phyloP scores from a whole-genome alignment of 1,140 invertebrate genomes.

The Agrypnia vestita region DNA sequence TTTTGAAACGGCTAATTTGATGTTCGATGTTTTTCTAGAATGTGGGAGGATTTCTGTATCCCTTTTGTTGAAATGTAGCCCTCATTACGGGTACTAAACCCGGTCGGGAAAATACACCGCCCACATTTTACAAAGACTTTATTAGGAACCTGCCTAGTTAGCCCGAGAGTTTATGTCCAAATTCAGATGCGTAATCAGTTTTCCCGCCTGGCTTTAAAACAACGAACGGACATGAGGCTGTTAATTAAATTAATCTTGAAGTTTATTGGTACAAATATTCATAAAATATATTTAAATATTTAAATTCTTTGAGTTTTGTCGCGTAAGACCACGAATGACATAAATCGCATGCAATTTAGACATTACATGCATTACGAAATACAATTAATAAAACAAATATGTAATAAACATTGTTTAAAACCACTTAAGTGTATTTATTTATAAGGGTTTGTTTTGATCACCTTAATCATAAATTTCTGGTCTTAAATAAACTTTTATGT shows the following conservation, averaged over 20 bases:
- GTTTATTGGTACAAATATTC: too few relatives aligned
- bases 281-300: too few relatives aligned
- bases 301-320: too few relatives aligned
- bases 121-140: slow-evolving; percentile 1
- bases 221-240: not conserved
- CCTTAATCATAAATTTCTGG: too few relatives aligned
- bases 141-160: not conserved
- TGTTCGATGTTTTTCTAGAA: not conserved
- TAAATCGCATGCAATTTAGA: too few relatives aligned
- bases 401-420: too few relatives aligned
- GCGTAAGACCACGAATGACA: too few relatives aligned
- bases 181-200: not conserved
- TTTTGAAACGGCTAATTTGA: not conserved
- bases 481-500: too few relatives aligned
- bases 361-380: too few relatives aligned
- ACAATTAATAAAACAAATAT: too few relatives aligned
- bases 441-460: too few relatives aligned
- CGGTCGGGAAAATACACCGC: not conserved
- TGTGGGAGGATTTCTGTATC: not conserved
- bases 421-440: too few relatives aligned
- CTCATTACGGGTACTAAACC: not conserved
- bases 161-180: not conserved
- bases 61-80: not conserved
- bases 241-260: not conserved
- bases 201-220: not conserved